These are phyloP conservation scores for Scaptomyza flava DNA, from an alignment of 2,888 invertebrate species.

Conservation along the genomic window DNA sequence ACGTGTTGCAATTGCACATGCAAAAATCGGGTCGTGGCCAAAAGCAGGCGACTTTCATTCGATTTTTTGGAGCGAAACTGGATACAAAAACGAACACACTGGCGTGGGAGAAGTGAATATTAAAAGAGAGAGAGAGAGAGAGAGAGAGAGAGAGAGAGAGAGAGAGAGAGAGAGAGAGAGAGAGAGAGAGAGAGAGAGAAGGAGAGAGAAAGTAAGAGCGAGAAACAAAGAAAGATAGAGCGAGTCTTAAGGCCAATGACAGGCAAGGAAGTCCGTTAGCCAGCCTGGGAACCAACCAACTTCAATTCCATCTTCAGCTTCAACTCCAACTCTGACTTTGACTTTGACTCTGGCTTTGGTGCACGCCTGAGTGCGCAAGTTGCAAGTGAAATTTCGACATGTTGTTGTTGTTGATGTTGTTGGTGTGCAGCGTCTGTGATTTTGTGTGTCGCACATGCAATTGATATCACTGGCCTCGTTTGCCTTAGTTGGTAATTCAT, in stretches of 20 bases:
- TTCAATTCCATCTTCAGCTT: slow-evolving; percentile 10
- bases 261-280: slow-evolving; percentile 43
- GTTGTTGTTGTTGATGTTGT: slow-evolving; percentile 3
- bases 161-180: slow-evolving; percentile 5
- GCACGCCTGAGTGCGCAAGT: slow-evolving; percentile 53
- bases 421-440: slow-evolving; percentile 56
- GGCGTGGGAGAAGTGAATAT: slow-evolving; percentile 19
- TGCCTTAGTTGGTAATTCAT: slow-evolving; percentile 65
- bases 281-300: slow-evolving; percentile 4
- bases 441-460: slow-evolving; percentile 81
- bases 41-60: slow-evolving; percentile 72
- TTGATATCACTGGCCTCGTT: slow-evolving; percentile 77
- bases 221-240: slow-evolving; percentile 6
- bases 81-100: slow-evolving; percentile 53
- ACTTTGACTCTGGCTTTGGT: slow-evolving; percentile 7
- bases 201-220: too few species aligned
- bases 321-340: slow-evolving; percentile 2
- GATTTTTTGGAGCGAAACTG: slow-evolving; percentile 78
- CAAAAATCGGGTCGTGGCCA: slow-evolving; percentile 69
- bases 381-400: slow-evolving; percentile 71
- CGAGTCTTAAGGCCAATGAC: slow-evolving; percentile 23
- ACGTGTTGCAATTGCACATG: slow-evolving; percentile 62
- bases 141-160: slow-evolving; percentile 1
- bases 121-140: slow-evolving; percentile 2
- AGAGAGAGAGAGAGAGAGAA: slow-evolving; percentile 2